A percentile compares a stretch with the other conserved stretches of the same genome.
Evolutionary conservation across 2,113 vertebrate genomes (phyloP).

Genomic region (Myotis yumanensis): DNA sequence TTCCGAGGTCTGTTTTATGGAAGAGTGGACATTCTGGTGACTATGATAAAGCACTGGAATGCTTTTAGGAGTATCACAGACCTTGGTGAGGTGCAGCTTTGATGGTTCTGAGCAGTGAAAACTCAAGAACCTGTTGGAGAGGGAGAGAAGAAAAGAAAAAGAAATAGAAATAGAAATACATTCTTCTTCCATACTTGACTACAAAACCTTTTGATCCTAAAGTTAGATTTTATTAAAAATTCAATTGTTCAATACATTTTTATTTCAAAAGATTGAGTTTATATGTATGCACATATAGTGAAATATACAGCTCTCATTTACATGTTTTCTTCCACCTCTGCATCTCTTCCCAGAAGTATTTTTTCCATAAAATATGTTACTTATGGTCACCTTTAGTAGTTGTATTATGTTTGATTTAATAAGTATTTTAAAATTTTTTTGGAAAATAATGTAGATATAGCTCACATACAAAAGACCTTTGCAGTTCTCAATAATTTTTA

Average conservation of each 20-base stretch:
- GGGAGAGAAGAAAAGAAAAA: not conserved
- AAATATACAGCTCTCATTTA: constrained; percentile 9
- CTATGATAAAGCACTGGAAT: not conserved
- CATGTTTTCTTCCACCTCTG: not conserved
- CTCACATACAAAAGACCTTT: not conserved
- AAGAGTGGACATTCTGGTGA: not conserved
- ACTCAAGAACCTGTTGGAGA: not conserved
- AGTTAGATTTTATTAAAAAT: not conserved
- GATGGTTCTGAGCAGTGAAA: not conserved
- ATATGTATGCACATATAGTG: not conserved
- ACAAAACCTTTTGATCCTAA: not conserved
- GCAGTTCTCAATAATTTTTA: not conserved
- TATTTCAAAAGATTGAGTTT: constrained; percentile 21
- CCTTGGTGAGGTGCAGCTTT: not conserved
- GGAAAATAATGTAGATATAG: constrained; percentile 10
- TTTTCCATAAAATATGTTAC: not conserved
- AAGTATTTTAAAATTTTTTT: not conserved
- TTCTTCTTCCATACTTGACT: not conserved
- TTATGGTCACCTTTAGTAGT: not conserved
- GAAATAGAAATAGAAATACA: not conserved
- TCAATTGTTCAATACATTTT: not conserved
- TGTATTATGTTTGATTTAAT: constrained; percentile 36
- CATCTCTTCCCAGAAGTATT: not conserved
- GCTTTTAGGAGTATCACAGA: not conserved
- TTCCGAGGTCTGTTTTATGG: not conserved